A percentile compares a stretch with the other conserved stretches of the same genome.
phyloP scores from a whole-genome alignment of 2,113 vertebrate species.

The Odontesthes bonariensis region DNA sequence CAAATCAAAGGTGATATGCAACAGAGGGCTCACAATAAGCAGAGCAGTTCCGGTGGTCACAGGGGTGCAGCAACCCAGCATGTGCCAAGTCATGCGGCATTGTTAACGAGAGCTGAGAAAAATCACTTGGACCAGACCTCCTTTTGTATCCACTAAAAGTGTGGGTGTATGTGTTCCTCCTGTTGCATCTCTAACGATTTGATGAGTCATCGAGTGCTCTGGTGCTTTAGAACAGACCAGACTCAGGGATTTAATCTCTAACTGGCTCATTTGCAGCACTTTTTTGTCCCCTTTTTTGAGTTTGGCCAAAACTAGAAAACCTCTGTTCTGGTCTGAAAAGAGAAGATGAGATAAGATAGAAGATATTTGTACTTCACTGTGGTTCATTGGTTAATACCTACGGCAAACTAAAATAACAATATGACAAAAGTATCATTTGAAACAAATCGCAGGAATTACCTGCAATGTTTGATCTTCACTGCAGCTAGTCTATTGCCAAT shows the following conservation, averaged over 20 bases:
- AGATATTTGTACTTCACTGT: slow-evolving; percentile 4
- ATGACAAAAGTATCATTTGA: slow-evolving; percentile 25
- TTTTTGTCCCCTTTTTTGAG: slow-evolving; percentile 2
- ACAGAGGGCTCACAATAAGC: slow-evolving; percentile 47
- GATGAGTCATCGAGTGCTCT: slow-evolving; percentile 28
- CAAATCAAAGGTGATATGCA: slow-evolving; percentile 64
- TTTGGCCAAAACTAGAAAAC: slow-evolving; percentile 6
- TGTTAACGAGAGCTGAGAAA: slow-evolving; percentile 52
- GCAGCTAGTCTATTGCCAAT: slow-evolving; percentile 27
- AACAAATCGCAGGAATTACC: slow-evolving; percentile 40
- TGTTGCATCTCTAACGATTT: slow-evolving; percentile 35
- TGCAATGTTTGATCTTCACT: slow-evolving; percentile 29
- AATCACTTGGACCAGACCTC: slow-evolving; percentile 24
- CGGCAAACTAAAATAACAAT: slow-evolving; percentile 23
- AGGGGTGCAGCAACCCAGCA: slow-evolving; percentile 36
- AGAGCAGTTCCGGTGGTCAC: slow-evolving; percentile 44
- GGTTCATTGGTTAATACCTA: slow-evolving; percentile 15
- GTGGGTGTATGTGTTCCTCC: slow-evolving; percentile 29
- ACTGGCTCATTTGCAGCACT: neutral
- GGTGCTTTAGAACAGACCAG: slow-evolving; percentile 7
- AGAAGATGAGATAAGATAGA: too few species aligned
- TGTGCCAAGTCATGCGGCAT: slow-evolving; percentile 60
- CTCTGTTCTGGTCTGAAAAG: slow-evolving; percentile 30
- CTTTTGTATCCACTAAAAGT: slow-evolving; percentile 22
- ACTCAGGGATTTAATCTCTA: neutral